Conservation (phyloP, 2,888 invertebrate species). For the Macaria notata region DNA sequence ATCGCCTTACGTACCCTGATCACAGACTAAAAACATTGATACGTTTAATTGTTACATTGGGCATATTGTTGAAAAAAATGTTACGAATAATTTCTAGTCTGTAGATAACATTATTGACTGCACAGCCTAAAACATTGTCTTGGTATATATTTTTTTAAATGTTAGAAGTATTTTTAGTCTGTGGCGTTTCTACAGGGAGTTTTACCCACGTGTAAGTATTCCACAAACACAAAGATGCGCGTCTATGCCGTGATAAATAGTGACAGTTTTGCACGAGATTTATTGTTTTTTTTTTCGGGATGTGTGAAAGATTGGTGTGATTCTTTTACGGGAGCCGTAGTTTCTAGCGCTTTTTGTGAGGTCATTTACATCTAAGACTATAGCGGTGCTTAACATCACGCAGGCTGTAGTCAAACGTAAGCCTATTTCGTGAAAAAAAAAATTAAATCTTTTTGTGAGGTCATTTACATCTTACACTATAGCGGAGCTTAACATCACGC, state of each 20-base stretch:
- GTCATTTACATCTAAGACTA: too few relatives aligned
- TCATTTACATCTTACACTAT: too few relatives aligned
- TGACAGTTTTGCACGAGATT: slow-evolving; percentile 46
- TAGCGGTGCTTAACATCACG: too few relatives aligned
- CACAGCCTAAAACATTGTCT: not conserved
- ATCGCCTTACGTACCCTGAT: slow-evolving; percentile 43
- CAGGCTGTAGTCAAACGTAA: too few relatives aligned
- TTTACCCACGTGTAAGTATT: slow-evolving; percentile 38
- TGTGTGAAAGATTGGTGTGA: not conserved
- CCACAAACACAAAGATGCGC: slow-evolving; percentile 42
- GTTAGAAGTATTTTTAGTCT: slow-evolving; percentile 6
- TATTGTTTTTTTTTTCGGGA: slow-evolving; percentile 38
- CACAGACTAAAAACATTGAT: slow-evolving; percentile 33
- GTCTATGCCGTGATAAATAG: slow-evolving; percentile 46
- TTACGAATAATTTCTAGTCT: too few relatives aligned
- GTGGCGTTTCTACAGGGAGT: slow-evolving; percentile 25
- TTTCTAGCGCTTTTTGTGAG: too few relatives aligned
- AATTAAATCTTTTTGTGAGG: too few relatives aligned
- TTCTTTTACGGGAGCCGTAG: too few relatives aligned
- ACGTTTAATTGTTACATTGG: too few relatives aligned
- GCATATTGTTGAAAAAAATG: not conserved
- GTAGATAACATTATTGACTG: too few relatives aligned
- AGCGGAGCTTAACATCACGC: too few relatives aligned
- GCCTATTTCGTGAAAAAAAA: too few relatives aligned
- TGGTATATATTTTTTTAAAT: not conserved